phyloP scores from a whole-genome alignment of 2,113 vertebrate genomes.

The Pao palembangensis region DNA sequence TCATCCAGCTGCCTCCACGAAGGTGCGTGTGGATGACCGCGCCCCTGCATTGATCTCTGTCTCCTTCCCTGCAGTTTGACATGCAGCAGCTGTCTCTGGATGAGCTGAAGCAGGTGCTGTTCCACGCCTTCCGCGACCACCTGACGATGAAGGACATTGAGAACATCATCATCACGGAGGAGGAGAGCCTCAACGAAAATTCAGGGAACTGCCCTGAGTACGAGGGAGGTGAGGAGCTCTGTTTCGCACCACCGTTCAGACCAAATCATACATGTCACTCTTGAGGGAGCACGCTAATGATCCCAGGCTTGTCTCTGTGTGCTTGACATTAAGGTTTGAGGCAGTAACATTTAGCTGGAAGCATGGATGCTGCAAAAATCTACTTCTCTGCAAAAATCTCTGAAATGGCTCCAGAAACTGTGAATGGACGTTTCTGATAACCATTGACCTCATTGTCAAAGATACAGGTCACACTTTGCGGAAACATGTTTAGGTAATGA shows the following conservation, averaged over 20 bases:
- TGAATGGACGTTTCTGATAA: no score
- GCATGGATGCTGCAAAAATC: no score
- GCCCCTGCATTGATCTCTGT: slow-evolving; percentile 47
- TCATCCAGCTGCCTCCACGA: no score
- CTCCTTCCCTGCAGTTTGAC: slow-evolving; percentile 72
- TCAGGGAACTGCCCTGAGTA: slow-evolving; percentile 96
- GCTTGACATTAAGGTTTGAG: background rate
- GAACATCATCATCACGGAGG: slow-evolving; percentile 98
- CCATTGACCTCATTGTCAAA: no score
- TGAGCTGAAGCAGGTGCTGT: slow-evolving; percentile 96
- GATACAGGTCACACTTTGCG: no score
- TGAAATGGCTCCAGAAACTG: no score
- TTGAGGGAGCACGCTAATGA: no score
- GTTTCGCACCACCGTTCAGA: no score
- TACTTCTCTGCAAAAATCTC: no score
- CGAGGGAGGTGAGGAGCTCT: slow-evolving; percentile 80
- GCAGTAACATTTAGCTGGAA: background rate
- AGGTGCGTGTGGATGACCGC: slow-evolving; percentile 24
- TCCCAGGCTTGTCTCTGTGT: no score
- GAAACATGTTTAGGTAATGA: no score
- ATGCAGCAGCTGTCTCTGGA: slow-evolving; percentile 91
- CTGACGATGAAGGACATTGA: slow-evolving; percentile 99
- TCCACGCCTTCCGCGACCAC: slow-evolving; percentile 95
- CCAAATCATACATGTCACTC: no score
- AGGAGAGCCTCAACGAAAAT: slow-evolving; percentile 95